phyloP scores from a whole-genome alignment of 2,888 invertebrate genomes.

The Cephus spinipes region DNA sequence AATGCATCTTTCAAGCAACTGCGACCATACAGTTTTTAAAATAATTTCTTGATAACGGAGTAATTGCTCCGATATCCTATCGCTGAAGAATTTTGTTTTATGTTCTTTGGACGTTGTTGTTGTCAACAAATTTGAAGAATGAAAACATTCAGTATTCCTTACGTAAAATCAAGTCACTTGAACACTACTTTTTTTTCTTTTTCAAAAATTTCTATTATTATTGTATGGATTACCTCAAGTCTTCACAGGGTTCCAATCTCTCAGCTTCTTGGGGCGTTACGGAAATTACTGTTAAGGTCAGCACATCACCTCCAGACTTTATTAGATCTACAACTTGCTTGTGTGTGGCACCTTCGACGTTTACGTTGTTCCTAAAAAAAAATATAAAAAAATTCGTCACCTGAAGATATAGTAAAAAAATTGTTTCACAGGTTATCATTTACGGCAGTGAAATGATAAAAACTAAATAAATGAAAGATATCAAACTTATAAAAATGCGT shows the following conservation, averaged over 20 bases:
- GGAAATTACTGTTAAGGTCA: constrained; percentile 96
- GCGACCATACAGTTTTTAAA: background rate
- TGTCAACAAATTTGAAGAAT: background rate
- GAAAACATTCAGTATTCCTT: background rate
- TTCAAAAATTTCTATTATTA: background rate
- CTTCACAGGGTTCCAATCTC: constrained; percentile 65
- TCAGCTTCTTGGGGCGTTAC: constrained; percentile 87
- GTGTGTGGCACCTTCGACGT: constrained; percentile 99
- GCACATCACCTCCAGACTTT: constrained; percentile 97
- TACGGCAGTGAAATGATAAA: background rate
- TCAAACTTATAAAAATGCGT: background rate
- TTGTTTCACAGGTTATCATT: background rate
- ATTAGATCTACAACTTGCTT: constrained; percentile 99
- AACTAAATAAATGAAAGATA: background rate
- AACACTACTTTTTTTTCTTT: too few relatives aligned
- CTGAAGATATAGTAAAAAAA: background rate
- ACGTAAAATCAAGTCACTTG: background rate
- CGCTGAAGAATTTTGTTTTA: background rate
- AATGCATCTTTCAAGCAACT: background rate
- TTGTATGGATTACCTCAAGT: constrained; percentile 49
- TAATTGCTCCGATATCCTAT: background rate
- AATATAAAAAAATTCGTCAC: background rate
- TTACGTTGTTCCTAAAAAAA: constrained; percentile 91
- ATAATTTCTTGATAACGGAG: background rate
- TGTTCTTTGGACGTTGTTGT: background rate